phyloP scores from a whole-genome alignment of 2,113 vertebrate genomes.

The Rattus norvegicus region DNA sequence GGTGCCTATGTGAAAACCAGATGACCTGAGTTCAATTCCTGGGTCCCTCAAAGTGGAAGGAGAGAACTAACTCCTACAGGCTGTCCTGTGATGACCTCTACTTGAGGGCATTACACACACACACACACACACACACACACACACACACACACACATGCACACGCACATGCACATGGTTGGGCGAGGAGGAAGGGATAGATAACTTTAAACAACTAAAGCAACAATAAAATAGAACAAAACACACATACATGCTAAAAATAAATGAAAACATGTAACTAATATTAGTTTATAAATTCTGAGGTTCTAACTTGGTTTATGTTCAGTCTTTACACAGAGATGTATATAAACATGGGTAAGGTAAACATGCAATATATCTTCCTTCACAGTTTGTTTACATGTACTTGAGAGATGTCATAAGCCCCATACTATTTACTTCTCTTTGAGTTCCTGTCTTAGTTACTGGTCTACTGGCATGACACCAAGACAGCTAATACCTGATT shows the following conservation, averaged over 20 bases:
- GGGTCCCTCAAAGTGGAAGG: background rate
- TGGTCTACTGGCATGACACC: background rate
- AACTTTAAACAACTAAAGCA: no score
- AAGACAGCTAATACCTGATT: background rate
- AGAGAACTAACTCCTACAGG: background rate
- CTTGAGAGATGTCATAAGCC: background rate
- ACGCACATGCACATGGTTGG: background rate
- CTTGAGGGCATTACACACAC: background rate
- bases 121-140: background rate
- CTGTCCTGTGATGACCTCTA: background rate
- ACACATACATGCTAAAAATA: background rate
- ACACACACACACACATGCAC: background rate
- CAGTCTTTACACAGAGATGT: background rate
- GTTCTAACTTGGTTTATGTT: background rate
- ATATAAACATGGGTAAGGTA: background rate
- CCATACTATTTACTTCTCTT: background rate
- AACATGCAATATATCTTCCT: background rate
- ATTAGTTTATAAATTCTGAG: background rate
- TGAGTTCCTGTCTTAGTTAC: background rate
- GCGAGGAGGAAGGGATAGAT: no score
- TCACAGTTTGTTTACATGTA: background rate
- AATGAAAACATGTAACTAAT: background rate
- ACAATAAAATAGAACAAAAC: no score
- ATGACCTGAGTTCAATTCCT: background rate
- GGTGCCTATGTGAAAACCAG: background rate